Conservation (phyloP, 2,888 invertebrate genomes). For the Myopa tessellatipennis region DNA sequence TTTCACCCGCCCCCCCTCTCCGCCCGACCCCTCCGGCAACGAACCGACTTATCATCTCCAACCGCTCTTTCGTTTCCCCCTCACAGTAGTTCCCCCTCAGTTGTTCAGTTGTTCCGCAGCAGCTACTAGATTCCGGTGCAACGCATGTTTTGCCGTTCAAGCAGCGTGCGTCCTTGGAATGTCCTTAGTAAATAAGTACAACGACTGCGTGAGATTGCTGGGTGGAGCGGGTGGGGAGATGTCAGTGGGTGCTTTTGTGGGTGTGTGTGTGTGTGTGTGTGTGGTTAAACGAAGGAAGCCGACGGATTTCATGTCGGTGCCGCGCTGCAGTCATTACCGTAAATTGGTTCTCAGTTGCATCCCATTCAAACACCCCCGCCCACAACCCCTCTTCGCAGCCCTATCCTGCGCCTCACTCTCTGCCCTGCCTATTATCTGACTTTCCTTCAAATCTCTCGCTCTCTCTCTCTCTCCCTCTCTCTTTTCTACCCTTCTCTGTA, state of each 20-base stretch:
- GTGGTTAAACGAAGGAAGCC: constrained; percentile 15
- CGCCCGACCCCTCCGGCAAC: neutral
- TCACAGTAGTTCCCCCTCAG: neutral
- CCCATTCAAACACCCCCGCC: neutral
- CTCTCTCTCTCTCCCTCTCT: constrained; percentile 16
- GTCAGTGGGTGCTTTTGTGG: constrained; percentile 17
- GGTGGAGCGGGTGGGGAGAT: neutral
- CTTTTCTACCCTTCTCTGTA: constrained; percentile 20
- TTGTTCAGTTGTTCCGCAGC: neutral
- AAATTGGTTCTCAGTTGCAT: constrained; percentile 41
- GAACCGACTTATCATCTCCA: neutral
- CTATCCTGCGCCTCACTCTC: too few species aligned
- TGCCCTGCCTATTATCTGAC: too few species aligned
- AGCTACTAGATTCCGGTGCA: neutral
- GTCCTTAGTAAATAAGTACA: constrained; percentile 48
- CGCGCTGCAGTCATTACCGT: constrained; percentile 36
- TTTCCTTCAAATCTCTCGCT: neutral
- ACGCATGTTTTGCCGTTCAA: constrained; percentile 42
- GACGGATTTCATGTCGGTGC: constrained; percentile 29
- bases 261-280: constrained; percentile 13
- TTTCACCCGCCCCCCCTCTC: neutral
- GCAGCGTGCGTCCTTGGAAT: constrained; percentile 52
- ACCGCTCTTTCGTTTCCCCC: neutral
- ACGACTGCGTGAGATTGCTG: neutral
- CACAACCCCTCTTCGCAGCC: constrained; percentile 12